Evolutionary conservation across 1,140 invertebrate species (phyloP).

Genomic region (Drosophila trapezifrons): DNA sequence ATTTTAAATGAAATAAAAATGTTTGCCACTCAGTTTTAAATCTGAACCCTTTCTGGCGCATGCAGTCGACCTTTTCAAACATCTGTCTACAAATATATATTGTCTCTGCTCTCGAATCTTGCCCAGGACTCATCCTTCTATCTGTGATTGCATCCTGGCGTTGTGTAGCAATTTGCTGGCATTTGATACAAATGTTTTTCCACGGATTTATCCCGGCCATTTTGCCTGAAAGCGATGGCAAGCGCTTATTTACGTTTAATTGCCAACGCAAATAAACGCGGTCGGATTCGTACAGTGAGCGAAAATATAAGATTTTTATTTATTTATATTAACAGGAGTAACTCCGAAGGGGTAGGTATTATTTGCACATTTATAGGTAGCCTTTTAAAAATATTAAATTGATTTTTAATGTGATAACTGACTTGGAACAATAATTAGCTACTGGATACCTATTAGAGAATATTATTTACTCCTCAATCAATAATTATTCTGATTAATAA

Average conservation of each 20-base stretch:
- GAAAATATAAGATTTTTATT: no score
- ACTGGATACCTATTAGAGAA: neutral
- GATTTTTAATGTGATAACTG: neutral
- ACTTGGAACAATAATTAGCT: neutral
- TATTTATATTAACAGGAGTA: no score
- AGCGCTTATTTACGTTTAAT: slow-evolving; percentile 70
- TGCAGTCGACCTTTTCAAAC: slow-evolving; percentile 20
- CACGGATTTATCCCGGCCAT: slow-evolving; percentile 23
- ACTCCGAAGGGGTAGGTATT: no score
- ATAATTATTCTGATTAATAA: neutral
- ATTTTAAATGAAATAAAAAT: neutral
- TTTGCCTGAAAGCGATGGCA: slow-evolving; percentile 39
- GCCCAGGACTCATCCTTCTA: slow-evolving; percentile 10
- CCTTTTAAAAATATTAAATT: no score
- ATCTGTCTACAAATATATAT: slow-evolving; percentile 30
- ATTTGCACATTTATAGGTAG: no score
- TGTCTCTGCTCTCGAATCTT: slow-evolving; percentile 3
- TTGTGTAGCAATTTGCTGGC: slow-evolving; percentile 44
- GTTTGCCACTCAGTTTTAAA: neutral
- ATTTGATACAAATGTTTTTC: slow-evolving; percentile 42
- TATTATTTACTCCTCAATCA: neutral
- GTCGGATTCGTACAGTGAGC: slow-evolving; percentile 3
- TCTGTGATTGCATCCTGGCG: slow-evolving; percentile 10
- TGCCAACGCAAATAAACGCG: slow-evolving; percentile 58
- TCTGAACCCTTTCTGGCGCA: slow-evolving; percentile 1